Base-by-base conservation (phyloP, 2,113 vertebrate genomes). In the Manacus vitellinus region DNA sequence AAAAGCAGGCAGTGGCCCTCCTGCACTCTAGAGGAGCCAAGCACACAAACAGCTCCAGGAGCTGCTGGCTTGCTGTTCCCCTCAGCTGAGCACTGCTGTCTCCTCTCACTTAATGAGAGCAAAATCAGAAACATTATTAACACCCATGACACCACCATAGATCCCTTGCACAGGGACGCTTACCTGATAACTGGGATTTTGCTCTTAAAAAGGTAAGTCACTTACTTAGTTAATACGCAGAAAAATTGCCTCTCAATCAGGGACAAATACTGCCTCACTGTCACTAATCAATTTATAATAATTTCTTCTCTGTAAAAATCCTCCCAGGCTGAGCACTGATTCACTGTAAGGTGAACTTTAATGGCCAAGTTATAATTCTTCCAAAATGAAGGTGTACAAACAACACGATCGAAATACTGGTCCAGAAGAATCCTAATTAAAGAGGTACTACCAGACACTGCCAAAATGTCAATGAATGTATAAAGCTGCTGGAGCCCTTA, bases 361-460 rank as follows among this genome's bases (percentile, higher is more conserved):
- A 85, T 31, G 74, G 88, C 66, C 55, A 72, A 66, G 71, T 74
- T 79, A 58, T 86, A 96, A 96, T 74, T 87, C 94, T 93, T 95
- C 73, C 79, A 56, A 77, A 96, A 75, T 14, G 71, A 93, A 97
- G 86, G 94, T 71, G 81, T 78, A 94, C 76, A 93, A 96, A 95
- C 94, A 96, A 81, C 2, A 31, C 18, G 31, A 94, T 62, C 14
- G n/a, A 96, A 96, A 95, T 55, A 82, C 55, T 62, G 58, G 54
- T 68, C 88, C 93, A 93, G 93, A 92, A 93, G 76, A 96, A 66
- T 73, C 74, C 96, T 97, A 96, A 97, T 97, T 96, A 97, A 96
- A 95, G 85, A 96, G 63, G 85, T 71, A 41, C 95, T 89, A 86
- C 80, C 93, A 96, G 79, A 85, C 27, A 39, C 94, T 97, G 93